phyloP scores from a whole-genome alignment of 2,113 vertebrate species.

The Protobothrops flavoviridis region DNA sequence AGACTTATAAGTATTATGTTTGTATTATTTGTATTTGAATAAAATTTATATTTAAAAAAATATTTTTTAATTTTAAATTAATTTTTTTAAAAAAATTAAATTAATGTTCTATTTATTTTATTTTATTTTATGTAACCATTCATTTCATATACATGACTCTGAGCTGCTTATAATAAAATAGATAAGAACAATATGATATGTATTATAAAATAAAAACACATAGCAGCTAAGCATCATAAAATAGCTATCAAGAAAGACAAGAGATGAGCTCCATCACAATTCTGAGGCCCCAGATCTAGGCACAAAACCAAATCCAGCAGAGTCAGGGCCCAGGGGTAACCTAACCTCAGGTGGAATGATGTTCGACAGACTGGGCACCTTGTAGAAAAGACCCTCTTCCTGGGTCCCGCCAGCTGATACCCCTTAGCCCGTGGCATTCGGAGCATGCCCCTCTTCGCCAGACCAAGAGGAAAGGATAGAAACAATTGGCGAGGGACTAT shows the following conservation, averaged over 20 bases:
- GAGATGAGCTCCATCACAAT: not conserved
- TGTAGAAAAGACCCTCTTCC: not conserved
- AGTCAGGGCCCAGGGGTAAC: not conserved
- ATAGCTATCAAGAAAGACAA: not conserved
- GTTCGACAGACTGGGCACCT: not conserved
- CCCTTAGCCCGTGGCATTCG: not conserved
- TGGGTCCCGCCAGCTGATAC: too few relatives aligned
- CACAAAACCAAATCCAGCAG: not conserved
- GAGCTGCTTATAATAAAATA: not conserved
- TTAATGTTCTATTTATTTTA: not conserved
- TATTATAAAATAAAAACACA: not conserved
- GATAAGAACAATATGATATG: not conserved
- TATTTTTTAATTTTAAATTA: not conserved
- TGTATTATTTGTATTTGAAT: too few relatives aligned
- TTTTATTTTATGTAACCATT: not conserved
- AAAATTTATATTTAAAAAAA: too few relatives aligned
- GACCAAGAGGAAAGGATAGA: not conserved
- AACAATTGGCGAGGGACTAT: not conserved
- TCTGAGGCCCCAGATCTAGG: not conserved
- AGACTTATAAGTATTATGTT: too few relatives aligned
- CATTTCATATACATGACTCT: not conserved
- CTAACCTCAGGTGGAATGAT: not conserved
- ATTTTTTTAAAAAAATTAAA: not conserved
- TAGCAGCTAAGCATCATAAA: not conserved
- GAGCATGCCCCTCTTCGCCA: not conserved